Base-by-base conservation (phyloP, 2,113 vertebrate species). In the Python bivittatus region DNA sequence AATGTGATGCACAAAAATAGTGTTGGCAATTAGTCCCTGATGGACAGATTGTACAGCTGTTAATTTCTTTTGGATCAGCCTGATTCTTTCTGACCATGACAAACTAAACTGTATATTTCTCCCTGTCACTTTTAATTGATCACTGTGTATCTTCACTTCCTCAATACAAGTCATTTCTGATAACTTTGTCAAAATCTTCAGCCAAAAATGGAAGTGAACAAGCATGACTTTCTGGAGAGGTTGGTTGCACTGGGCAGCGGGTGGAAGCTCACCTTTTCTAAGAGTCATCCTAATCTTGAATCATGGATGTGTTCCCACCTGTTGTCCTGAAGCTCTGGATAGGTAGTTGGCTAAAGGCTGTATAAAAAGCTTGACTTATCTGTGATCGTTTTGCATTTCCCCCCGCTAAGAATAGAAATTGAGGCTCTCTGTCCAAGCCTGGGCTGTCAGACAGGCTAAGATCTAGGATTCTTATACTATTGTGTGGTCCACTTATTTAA, bases 1-100 rank as follows among this genome's bases (percentile, higher is more conserved):
- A 95, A 95, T 96, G 94, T 96, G 95, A 94, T 92, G 95, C 93
- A 92, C 93, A 97, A 88, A 94, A 84, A 93, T 91, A 90, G 93
- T 83, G 72, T 92, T 90, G 44, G 90, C 94, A 95, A 93, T 88
- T 27, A 68, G 91, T 56, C 93, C 56, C 22, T 90, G 68, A 12
- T 87, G 44, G 94, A 96, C 91, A 93, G 88, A 92, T 87, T 52
- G 92, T 94, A 95, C 95, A 93, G 92, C 29, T n/a, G 29, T 29
- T 64, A 94, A 94, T 95, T 94, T 90, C 88, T 92, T 90, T 86
- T 92, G 91, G 92, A 91, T 92, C 64, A 20, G 95, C 92, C 90
- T 89, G 53, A 84, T 20, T 91, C 92, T 92, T 93, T 92, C 58
- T 93, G 48, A 90, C 89, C 79, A 94, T 92, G 60, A 93, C 44